A percentile compares a stretch with the other conserved stretches of the same genome.
phyloP scores from a whole-genome alignment of 2,113 vertebrate species.

The Siphamia tubifer region DNA sequence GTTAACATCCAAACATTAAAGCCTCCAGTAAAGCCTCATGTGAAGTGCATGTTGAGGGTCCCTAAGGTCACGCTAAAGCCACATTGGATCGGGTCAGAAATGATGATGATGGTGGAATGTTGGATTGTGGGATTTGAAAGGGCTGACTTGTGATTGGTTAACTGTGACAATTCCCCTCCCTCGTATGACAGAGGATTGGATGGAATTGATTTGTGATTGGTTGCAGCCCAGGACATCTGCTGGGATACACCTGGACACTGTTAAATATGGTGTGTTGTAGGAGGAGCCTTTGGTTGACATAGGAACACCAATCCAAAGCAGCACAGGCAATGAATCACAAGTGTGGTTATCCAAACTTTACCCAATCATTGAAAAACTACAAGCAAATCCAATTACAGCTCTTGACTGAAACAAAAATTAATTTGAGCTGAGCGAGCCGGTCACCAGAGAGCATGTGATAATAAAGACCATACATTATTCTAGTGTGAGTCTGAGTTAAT shows the following conservation, averaged over 20 bases:
- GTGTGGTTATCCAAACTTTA: slow-evolving; percentile 59
- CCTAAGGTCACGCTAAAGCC: slow-evolving; percentile 44
- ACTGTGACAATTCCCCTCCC: slow-evolving; percentile 23
- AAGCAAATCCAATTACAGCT: slow-evolving; percentile 36
- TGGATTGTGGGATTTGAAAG: slow-evolving; percentile 50
- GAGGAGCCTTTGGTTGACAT: slow-evolving; percentile 25
- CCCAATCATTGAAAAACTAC: slow-evolving; percentile 30
- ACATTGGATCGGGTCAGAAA: slow-evolving; percentile 1
- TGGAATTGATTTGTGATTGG: slow-evolving; percentile 58
- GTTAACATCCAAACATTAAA: background rate
- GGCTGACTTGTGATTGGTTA: slow-evolving; percentile 59
- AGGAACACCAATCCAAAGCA: slow-evolving; percentile 45
- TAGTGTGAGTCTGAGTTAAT: no score
- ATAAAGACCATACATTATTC: no score
- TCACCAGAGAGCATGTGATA: background rate
- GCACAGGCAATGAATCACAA: slow-evolving; percentile 47
- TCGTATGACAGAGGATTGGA: slow-evolving; percentile 54
- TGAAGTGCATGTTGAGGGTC: background rate
- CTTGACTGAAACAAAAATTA: slow-evolving; percentile 7
- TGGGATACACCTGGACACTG: slow-evolving; percentile 10
- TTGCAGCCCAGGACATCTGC: background rate
- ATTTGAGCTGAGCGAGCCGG: background rate
- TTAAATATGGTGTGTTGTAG: slow-evolving; percentile 34
- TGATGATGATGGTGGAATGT: slow-evolving; percentile 43
- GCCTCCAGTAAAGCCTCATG: background rate